Evolutionary conservation across 2,113 vertebrate genomes (phyloP).

Genomic region (Leptosomus discolor): DNA sequence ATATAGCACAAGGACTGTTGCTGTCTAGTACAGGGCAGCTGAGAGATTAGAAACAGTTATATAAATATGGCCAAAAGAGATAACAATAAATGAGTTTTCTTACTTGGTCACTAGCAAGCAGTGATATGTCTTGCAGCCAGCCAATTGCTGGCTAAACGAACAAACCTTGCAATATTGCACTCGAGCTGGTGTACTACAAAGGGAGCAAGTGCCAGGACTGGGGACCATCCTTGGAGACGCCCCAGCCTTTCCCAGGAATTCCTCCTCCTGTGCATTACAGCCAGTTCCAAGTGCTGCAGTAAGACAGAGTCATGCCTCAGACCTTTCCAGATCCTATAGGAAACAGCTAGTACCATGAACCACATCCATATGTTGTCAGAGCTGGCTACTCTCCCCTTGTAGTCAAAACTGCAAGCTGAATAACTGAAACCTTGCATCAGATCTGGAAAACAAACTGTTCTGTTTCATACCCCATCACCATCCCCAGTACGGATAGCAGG

Average conservation of each 20-base stretch:
- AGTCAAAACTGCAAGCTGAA: not conserved
- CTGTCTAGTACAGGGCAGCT: not conserved
- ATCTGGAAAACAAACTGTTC: conserved; percentile 28
- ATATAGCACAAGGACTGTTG: not conserved
- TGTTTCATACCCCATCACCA: not conserved
- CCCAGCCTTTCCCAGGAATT: conserved; percentile 23
- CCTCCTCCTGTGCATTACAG: not conserved
- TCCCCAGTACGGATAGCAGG: not conserved
- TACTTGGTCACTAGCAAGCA: not conserved
- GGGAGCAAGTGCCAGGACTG: not conserved
- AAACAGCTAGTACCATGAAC: conserved; percentile 8
- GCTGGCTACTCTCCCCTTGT: not conserved
- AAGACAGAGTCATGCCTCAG: conserved; percentile 9
- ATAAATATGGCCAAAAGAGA: not conserved
- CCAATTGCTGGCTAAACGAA: not conserved
- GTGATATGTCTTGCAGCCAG: not conserved
- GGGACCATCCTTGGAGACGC: conserved; percentile 13
- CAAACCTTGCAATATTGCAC: not conserved
- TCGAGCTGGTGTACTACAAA: not conserved
- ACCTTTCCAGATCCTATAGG: conserved; percentile 45
- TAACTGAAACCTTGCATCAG: conserved; percentile 45
- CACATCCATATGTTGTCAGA: conserved; percentile 28
- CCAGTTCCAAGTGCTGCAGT: conserved; percentile 10
- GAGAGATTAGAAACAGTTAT: not conserved
- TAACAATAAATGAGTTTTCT: not conserved